phyloP scores from a whole-genome alignment of 2,888 invertebrate genomes.

The Trissonchulus latispiculum region DNA sequence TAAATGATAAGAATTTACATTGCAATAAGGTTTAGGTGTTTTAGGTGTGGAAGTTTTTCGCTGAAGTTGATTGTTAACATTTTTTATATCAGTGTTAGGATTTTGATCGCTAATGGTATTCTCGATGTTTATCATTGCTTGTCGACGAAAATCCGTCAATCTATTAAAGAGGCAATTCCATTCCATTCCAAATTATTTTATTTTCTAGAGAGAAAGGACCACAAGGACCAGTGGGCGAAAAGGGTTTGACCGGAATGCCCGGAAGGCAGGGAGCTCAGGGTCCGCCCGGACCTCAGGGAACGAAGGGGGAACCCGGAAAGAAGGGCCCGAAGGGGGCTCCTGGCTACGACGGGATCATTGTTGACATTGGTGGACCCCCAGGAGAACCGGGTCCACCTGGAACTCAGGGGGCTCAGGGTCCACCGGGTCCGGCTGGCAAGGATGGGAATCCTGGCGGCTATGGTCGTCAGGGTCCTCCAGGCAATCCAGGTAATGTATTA shows the following conservation, averaged over 20 bases:
- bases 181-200: too few relatives aligned
- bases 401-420: not conserved
- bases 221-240: not conserved
- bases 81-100: too few relatives aligned
- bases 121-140: too few relatives aligned
- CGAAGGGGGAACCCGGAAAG: not conserved
- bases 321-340: not conserved
- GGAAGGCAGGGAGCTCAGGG: not conserved
- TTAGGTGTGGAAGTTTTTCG: too few relatives aligned
- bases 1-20: too few relatives aligned
- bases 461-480: not conserved
- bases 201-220: not conserved
- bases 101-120: too few relatives aligned
- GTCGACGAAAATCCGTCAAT: too few relatives aligned
- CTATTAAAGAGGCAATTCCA: too few relatives aligned
- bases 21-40: too few relatives aligned
- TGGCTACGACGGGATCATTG: not conserved
- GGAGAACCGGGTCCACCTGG: not conserved
- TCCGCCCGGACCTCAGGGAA: not conserved
- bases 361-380: not conserved
- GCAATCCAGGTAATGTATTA: not conserved
- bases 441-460: not conserved
- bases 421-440: not conserved
- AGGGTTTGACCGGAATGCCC: not conserved
- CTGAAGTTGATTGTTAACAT: too few relatives aligned